phyloP scores from a whole-genome alignment of 64 coral and sea anemone genomes.

The Anthopleura sola region DNA sequence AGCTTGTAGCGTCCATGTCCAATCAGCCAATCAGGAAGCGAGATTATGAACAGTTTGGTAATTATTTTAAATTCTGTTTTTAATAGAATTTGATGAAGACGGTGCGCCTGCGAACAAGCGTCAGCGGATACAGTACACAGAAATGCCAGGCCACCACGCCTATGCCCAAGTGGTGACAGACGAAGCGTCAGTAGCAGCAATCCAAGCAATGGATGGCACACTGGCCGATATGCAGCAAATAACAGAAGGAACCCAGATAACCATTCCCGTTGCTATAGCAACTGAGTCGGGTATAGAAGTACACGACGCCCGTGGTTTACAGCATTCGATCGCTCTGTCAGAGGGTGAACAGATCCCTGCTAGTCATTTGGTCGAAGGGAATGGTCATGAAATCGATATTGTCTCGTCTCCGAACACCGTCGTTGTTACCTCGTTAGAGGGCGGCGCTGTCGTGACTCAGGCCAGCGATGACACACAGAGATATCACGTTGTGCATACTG shows the following conservation, averaged over 20 bases:
- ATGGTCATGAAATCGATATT: slow-evolving; percentile 68
- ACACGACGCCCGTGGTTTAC: slow-evolving; percentile 44
- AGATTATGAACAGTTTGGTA: too few relatives aligned
- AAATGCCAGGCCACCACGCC: slow-evolving; percentile 70
- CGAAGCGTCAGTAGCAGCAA: slow-evolving; percentile 89
- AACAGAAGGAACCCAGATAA: slow-evolving; percentile 66
- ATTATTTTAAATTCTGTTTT: too few relatives aligned
- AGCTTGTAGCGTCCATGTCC: too few relatives aligned
- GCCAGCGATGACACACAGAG: slow-evolving; percentile 42
- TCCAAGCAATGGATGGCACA: slow-evolving; percentile 91
- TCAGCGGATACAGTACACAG: slow-evolving; percentile 79
- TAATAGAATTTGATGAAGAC: slow-evolving; percentile 62
- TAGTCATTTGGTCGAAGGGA: slow-evolving; percentile 52
- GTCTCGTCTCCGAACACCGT: slow-evolving; percentile 63
- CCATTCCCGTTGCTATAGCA: slow-evolving; percentile 98
- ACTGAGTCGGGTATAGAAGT: slow-evolving; percentile 88
- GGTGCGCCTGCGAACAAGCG: slow-evolving; percentile 75
- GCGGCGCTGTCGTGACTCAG: slow-evolving; percentile 42
- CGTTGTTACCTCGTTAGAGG: slow-evolving; percentile 86
- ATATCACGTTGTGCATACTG: slow-evolving; percentile 34
- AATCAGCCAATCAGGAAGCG: too few relatives aligned
- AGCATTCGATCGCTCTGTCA: slow-evolving; percentile 71
- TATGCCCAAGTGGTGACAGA: slow-evolving; percentile 84
- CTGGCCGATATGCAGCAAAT: slow-evolving; percentile 92
- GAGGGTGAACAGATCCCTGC: slow-evolving; percentile 54